A percentile compares a stretch with the other conserved stretches of the same genome.
Conservation (phyloP, 2,113 vertebrate genomes). For the Vulpes ferrilata region DNA sequence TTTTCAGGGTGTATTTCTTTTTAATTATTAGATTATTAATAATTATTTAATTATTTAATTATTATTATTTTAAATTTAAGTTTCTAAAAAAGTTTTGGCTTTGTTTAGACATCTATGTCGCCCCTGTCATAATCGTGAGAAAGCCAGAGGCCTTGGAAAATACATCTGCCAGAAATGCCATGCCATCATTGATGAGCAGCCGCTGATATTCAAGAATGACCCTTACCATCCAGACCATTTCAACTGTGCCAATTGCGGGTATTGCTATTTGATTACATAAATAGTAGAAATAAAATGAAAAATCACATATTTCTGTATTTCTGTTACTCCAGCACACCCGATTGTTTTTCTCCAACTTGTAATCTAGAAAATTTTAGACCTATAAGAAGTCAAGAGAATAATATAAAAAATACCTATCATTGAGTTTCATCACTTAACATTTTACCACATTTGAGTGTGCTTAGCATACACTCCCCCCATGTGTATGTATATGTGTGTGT, state of each 20-base stretch:
- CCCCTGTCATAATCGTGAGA: constrained; percentile 97
- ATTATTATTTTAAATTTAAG: background rate
- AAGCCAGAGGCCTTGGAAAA: constrained; percentile 96
- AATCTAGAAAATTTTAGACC: background rate
- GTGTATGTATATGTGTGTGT: background rate
- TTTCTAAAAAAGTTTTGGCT: constrained; percentile 50
- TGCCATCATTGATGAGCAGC: constrained; percentile 97
- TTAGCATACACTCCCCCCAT: background rate
- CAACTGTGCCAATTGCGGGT: constrained; percentile 99
- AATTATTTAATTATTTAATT: too few relatives aligned
- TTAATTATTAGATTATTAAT: background rate
- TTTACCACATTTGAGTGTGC: background rate
- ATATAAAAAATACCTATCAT: background rate
- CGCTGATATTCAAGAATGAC: constrained; percentile 98
- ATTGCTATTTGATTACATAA: background rate
- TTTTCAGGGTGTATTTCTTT: background rate
- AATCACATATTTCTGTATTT: background rate
- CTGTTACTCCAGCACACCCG: background rate
- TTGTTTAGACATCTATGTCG: constrained; percentile 95
- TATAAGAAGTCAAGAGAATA: background rate
- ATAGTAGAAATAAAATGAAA: background rate
- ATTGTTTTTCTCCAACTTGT: background rate
- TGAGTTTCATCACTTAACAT: background rate
- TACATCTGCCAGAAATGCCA: constrained; percentile 99
- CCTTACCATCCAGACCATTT: constrained; percentile 99